Percentiles rank a stretch among this genome's conserved stretches.
phyloP scores from a whole-genome alignment of 92 coral and sea anemone genomes.

The Parazoanthus swiftii region DNA sequence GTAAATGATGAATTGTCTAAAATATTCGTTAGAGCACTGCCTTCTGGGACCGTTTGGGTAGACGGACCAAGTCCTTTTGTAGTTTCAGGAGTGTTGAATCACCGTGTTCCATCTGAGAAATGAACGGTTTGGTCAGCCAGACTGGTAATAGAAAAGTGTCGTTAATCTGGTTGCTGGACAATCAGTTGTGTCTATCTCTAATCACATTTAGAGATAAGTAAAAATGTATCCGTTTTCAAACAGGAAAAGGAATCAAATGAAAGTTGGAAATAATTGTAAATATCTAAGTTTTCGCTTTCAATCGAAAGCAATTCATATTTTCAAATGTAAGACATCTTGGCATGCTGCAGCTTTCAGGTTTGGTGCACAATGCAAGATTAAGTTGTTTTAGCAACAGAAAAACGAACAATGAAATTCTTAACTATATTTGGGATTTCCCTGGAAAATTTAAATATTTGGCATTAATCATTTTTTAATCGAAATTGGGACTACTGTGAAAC shows the following conservation, averaged over 20 bases:
- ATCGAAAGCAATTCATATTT: neutral
- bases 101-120: no score
- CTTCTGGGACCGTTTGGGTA: no score
- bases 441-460: neutral
- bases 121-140: no score
- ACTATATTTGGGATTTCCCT: neutral
- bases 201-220: neutral
- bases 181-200: neutral
- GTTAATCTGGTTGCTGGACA: slow-evolving; percentile 23
- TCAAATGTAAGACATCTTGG: neutral
- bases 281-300: neutral
- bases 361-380: neutral
- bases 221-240: neutral
- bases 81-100: no score
- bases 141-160: no score
- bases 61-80: no score
- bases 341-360: neutral
- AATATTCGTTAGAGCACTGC: no score
- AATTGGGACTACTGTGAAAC: neutral
- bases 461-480: no score
- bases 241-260: neutral
- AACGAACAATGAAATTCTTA: neutral
- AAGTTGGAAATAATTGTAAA: neutral
- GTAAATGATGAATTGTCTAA: no score
- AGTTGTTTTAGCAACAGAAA: neutral